phyloP scores from a whole-genome alignment of 2,797 vertebrate species.

The Liparis tanakae region DNA sequence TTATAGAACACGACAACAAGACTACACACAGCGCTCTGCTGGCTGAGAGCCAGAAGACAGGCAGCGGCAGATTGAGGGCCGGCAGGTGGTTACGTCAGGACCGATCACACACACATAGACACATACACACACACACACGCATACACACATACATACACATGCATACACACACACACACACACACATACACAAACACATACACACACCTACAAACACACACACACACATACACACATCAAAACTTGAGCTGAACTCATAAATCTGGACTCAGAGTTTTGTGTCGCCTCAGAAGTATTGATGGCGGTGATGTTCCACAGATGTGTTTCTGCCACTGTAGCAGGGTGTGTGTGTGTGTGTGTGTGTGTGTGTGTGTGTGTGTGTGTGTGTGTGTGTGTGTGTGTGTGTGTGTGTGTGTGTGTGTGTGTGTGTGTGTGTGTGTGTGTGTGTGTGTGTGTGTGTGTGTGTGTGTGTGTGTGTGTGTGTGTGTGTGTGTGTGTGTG shows the following conservation, averaged over 20 bases:
- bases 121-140: conserved; percentile 17
- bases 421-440: conserved; percentile 5
- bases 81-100: conserved; percentile 75
- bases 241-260: conserved; percentile 10
- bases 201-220: too few species aligned
- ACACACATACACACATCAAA: background rate
- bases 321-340: conserved; percentile 20
- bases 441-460: conserved; percentile 1
- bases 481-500: background rate
- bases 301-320: background rate
- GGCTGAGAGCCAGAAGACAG: conserved; percentile 61
- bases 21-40: conserved; percentile 48
- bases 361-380: conserved; percentile 3
- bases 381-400: background rate
- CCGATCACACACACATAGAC: conserved; percentile 50
- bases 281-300: conserved; percentile 6
- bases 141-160: background rate
- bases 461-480: background rate
- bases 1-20: conserved; percentile 66
- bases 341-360: background rate
- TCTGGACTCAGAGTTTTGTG: background rate
- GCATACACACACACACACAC: conserved; percentile 1
- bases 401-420: too few species aligned
- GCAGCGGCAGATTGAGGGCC: conserved; percentile 77
- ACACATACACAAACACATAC: too few species aligned